Evolutionary conservation across 2,113 vertebrate genomes (phyloP), one percentile per base, ranked within the genome.

Genomic region (Passer montanus): DNA sequence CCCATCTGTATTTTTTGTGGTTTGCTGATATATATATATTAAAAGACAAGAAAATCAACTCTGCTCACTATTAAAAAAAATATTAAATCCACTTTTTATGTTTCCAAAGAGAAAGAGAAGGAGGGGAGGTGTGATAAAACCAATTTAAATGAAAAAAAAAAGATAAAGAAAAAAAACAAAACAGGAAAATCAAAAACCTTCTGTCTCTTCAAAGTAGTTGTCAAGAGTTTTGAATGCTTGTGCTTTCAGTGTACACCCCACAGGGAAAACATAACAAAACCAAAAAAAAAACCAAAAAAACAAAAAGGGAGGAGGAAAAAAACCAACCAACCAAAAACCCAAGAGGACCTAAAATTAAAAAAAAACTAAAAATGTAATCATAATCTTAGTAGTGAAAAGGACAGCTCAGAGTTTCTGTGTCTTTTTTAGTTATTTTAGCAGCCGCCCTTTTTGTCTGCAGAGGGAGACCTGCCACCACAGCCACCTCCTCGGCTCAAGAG

Each of bases 371-470:
- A 98, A 96, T 81, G 89, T 95, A 93, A 94, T 95, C 95, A 96
- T 64, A 97, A 94, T 97, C 95, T 97, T 91, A 98, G 97, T 97
- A 96, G 95, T 90, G 94, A 94, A 96, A 97, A 92, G 87, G 89
- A 94, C 97, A 97, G 96, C 68, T 97, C 97, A 95, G 84, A 87
- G 80, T 97, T 97, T 97, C 75, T 97, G 56, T 96, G 96, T 98
- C 95, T 90, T 84, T 84, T 96, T 96, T 91, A 96, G 33, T 63
- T 94, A 92, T 88, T 98, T 98, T 97, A 98, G 97, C 98, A 98
- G 97, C 97, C 49, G 18, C 98, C 98, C 97, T 97, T 98, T 98
- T 98, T 99, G 98, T 99, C 98, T 99, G 98, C 98, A 97, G 98
- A 98, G 93, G 97, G 98, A 83, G 99, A 98, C 93, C 98, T 98